A percentile compares a stretch with the other conserved stretches of the same genome.
Evolutionary conservation across 2,113 vertebrate species (phyloP).

Genomic region (Psilopogon haemacephalus): DNA sequence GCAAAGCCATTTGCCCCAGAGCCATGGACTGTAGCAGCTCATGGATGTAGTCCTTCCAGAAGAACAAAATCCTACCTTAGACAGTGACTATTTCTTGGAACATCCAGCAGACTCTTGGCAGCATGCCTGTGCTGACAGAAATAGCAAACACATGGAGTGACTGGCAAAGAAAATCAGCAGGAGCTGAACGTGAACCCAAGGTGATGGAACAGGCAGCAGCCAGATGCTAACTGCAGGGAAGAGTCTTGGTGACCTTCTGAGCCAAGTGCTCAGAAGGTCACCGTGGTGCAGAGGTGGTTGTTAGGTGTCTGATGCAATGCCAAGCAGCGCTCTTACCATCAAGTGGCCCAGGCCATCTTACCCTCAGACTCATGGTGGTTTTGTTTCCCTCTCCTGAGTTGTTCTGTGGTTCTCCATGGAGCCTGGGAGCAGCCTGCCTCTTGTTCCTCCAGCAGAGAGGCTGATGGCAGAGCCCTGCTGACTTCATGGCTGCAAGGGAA

Average conservation of each 20-base stretch:
- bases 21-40: neutral
- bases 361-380: too few relatives aligned
- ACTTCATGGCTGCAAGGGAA: conserved; percentile 19
- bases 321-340: neutral
- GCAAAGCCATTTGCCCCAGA: neutral
- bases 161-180: conserved; percentile 27
- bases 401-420: conserved; percentile 19
- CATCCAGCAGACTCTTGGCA: conserved; percentile 10
- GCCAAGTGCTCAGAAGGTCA: neutral
- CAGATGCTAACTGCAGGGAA: neutral
- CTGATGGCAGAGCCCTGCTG: conserved; percentile 46
- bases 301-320: neutral
- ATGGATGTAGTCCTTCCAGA: neutral
- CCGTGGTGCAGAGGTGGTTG: neutral
- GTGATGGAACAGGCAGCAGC: neutral
- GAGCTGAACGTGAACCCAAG: neutral
- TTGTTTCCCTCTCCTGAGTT: conserved; percentile 53
- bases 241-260: neutral
- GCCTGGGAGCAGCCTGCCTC: conserved; percentile 41
- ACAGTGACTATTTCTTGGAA: conserved; percentile 9
- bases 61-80: neutral
- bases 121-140: conserved; percentile 5
- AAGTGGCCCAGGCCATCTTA: neutral
- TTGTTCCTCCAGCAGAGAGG: conserved; percentile 17
- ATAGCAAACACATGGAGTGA: conserved; percentile 13